Base-by-base conservation (phyloP, 2,113 vertebrate genomes). In the Cichladusa arquata region DNA sequence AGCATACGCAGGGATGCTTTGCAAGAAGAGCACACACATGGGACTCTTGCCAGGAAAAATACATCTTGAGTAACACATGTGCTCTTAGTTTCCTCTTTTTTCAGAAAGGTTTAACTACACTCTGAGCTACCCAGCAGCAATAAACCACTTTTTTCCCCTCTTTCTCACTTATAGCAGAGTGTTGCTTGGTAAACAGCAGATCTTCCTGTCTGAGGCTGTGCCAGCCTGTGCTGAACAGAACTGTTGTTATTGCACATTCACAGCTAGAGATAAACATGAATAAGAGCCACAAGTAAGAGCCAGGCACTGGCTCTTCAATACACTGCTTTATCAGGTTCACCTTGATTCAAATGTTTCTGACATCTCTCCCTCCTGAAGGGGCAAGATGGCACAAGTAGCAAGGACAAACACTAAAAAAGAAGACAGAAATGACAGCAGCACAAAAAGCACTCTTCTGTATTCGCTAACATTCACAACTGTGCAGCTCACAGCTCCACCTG, bases 141-240 rank as follows among this genome's bases (percentile, higher is more conserved):
- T 89, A 85, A 93, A 93, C 42, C 61, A 56, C 45, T 77, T 60
- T 44, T 53, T 86, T 33, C 12, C 28, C 69, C 61, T 78, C 73
- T 85, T 96, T 96, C 91, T 87, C 93, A 96, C 92, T 94, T 90
- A 76, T 31, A 97, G 92, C 90, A 92, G 88, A 94, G 90, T 93
- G 96, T 93, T 93, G 92, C 94, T 91, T 93, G 92, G 94, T 92
- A 95, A 96, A 96, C 88, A 84, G 85, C 79, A 90, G 95, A 94
- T 88, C 95, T 95, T 73, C 88, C 91, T 85, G 86, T 92, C 81
- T 82, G 94, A 97, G 95, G 92, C 96, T 93, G 93, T 97, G 96
- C 95, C 97, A 97, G 96, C 86, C 95, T 96, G 96, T 92, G 93
- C 95, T 81, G 95, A 97, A 96, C 95, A 96, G 92, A 95, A 95